These are phyloP conservation scores for Diglossa brunneiventris DNA, from an alignment of 2,113 vertebrate genomes.

Conservation along the genomic window DNA sequence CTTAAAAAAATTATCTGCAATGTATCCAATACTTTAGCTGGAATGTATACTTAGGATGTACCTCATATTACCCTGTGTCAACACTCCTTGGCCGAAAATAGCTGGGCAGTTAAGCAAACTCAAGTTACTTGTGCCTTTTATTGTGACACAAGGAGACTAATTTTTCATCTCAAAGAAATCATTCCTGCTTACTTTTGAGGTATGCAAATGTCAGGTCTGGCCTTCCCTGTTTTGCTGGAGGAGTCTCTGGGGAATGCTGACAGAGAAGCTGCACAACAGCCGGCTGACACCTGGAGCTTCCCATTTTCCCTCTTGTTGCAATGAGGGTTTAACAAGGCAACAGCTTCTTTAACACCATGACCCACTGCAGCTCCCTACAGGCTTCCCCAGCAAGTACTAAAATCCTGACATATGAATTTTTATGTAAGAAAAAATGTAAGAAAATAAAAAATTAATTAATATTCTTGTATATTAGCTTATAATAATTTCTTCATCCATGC, in stretches of 20 bases:
- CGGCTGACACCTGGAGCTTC: not conserved
- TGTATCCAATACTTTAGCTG: not conserved
- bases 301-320: not conserved
- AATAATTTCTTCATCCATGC: not conserved
- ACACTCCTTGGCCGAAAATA: not conserved
- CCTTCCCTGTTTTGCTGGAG: not conserved
- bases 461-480: not conserved
- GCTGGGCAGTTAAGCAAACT: not conserved
- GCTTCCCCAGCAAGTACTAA: not conserved
- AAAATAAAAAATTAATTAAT: not conserved
- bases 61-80: not conserved
- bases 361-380: not conserved
- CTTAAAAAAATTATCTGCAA: not conserved
- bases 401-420: not conserved
- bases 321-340: not conserved
- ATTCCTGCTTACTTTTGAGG: not conserved
- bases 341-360: not conserved
- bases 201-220: slow-evolving; percentile 2
- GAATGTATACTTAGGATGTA: not conserved
- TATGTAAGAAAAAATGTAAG: not conserved
- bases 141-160: not conserved
- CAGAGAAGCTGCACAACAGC: not conserved
- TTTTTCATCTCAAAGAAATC: not conserved
- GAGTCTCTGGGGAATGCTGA: not conserved
- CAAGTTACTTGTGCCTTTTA: not conserved